Evolutionary conservation across 2,888 invertebrate genomes (phyloP), one percentile per base, ranked within the genome.

Genomic region (Leptarthrus brevirostris): DNA sequence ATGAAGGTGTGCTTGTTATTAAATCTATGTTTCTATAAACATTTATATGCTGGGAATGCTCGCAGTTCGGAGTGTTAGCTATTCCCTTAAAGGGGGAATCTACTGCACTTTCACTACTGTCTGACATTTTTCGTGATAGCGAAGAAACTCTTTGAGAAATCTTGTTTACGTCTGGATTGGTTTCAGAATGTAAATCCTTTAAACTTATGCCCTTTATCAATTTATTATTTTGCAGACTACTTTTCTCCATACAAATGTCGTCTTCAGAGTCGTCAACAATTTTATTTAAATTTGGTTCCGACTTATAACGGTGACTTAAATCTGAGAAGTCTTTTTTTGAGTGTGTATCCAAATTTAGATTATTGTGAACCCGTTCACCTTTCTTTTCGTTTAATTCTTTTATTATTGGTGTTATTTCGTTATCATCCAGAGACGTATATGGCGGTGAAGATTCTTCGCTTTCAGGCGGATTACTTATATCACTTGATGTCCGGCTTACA

Each of bases 121-220:
- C 40, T 8, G 44, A 49, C 8, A 66, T 20, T 26, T 26, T 47
- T 20, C 24, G 49, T 26, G 20, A 10, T 8, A 49, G 16, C 1
- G 36, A 8, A 5, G 61, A 61, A 2, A 18, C 61, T 18, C 61
- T 40, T 49, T 80, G 81, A 64, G 81, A 75, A 3, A 80, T 80
- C 40, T 80, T 81, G 2, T 79, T 82, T 16, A 80, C 80, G 49
- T 82, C 82, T 4, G 83, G 81, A 76, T 6, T 40, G 3, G 83
- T 82, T 3, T 83, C 80, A 75, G 82, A 81, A 20, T 80, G 81
- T 16, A 85, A 78, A 76, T 85, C 84, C 2, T 82, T 82, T 83
- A 85, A 83, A 77, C 85, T 85, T 2, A 84, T 83, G 10, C 85
- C 84, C 73, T 84, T 85, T 76, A 84, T 82, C 30, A 85, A 77